A percentile compares a stretch with the other conserved stretches of the same genome.
These are phyloP conservation scores for Phania funesta DNA, from an alignment of 2,888 invertebrate species.

Conservation along the genomic window DNA sequence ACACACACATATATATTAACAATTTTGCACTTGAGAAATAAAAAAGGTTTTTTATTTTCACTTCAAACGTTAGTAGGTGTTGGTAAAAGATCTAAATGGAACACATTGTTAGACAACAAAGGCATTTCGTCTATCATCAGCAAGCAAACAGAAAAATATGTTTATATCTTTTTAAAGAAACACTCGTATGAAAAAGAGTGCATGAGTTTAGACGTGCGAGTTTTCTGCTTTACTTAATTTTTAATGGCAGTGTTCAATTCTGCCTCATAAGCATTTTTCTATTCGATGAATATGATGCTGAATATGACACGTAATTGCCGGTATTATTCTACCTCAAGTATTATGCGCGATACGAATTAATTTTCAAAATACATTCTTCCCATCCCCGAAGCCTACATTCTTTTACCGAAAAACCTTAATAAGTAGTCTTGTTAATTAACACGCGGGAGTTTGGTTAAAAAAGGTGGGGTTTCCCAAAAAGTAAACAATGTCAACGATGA, in stretches of 20 bases:
- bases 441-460: too few relatives aligned
- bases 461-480: conserved; percentile 11
- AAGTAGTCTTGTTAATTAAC: conserved; percentile 4
- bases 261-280: too few relatives aligned
- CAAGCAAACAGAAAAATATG: conserved; percentile 24
- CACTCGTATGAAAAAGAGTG: conserved; percentile 57
- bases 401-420: conserved; percentile 18
- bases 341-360: conserved; percentile 61
- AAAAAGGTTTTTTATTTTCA: conserved; percentile 20
- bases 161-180: conserved; percentile 69
- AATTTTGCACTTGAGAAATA: conserved; percentile 49
- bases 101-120: conserved; percentile 57
- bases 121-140: conserved; percentile 29
- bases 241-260: conserved; percentile 55
- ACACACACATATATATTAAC: conserved; percentile 10
- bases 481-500: conserved; percentile 19
- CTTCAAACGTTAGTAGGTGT: conserved; percentile 30
- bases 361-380: conserved; percentile 19
- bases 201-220: not conserved
- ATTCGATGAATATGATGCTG: too few relatives aligned
- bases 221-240: conserved; percentile 30
- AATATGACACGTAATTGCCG: conserved; percentile 52
- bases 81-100: conserved; percentile 43
- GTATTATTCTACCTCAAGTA: conserved; percentile 73
- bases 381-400: not conserved